Conservation (phyloP, 2,113 vertebrate species). For the Dipodomys merriami region DNA sequence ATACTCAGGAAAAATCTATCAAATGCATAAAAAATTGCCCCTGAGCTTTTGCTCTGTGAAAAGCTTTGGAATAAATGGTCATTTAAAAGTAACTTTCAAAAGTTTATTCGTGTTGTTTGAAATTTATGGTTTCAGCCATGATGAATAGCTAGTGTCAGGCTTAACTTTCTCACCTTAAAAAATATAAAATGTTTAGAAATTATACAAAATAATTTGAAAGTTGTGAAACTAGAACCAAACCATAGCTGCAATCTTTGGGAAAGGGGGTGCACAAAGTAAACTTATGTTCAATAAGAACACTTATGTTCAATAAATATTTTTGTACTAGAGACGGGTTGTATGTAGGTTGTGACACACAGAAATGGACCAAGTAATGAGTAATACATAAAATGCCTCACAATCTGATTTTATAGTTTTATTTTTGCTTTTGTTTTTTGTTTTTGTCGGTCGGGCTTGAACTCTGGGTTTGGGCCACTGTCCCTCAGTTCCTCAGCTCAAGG, state of each 20-base stretch:
- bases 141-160: neutral
- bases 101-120: neutral
- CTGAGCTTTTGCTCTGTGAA: conserved; percentile 28
- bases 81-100: conserved; percentile 41
- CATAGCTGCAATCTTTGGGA: neutral
- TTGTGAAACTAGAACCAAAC: neutral
- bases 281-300: neutral
- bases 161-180: neutral
- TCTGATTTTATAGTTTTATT: neutral
- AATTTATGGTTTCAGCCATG: neutral
- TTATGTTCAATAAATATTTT: neutral
- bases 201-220: neutral
- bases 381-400: neutral
- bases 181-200: conserved; percentile 13
- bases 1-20: conserved; percentile 54
- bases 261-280: neutral
- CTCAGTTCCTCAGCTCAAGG: too few species aligned
- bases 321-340: neutral
- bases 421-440: too few species aligned
- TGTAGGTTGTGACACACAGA: neutral
- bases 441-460: too few species aligned
- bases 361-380: neutral
- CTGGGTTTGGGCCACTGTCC: too few species aligned
- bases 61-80: conserved; percentile 19
- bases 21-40: conserved; percentile 47